Conservation (phyloP, 2,888 invertebrate genomes). For the Pandemis cinnamomeana region DNA sequence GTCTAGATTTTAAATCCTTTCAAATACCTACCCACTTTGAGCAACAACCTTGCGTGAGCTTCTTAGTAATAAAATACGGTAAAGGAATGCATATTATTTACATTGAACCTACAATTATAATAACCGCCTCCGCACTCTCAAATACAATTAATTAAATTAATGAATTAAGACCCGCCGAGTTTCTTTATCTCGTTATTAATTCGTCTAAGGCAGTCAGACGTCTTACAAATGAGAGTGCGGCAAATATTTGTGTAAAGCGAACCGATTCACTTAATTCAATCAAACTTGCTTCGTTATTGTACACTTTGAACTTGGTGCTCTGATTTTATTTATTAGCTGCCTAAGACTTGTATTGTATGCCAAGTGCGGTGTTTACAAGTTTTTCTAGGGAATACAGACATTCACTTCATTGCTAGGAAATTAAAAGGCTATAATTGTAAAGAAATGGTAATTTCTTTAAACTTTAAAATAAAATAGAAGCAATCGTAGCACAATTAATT, state of each 20-base stretch:
- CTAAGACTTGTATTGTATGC: constrained; percentile 8
- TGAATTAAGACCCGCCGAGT: constrained; percentile 82
- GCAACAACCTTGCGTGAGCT: neutral
- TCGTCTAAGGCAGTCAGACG: constrained; percentile 79
- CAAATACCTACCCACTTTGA: neutral
- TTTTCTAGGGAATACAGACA: neutral
- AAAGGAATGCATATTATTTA: neutral
- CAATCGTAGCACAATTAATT: no score
- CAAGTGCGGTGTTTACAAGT: neutral
- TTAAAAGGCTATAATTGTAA: no score
- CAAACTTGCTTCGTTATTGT: constrained; percentile 43
- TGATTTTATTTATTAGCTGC: constrained; percentile 4
- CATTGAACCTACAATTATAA: neutral
- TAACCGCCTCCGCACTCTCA: constrained; percentile 46
- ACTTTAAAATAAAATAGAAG: no score
- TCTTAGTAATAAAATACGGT: neutral
- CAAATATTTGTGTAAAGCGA: constrained; percentile 70
- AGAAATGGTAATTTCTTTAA: no score
- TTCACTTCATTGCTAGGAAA: no score
- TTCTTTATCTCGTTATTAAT: constrained; percentile 85
- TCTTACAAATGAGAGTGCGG: constrained; percentile 76
- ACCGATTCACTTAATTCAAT: constrained; percentile 48
- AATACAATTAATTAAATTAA: constrained; percentile 85
- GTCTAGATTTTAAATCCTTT: constrained; percentile 5
- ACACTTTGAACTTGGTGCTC: constrained; percentile 30